Evolutionary conservation across 2,113 vertebrate species (phyloP).

Genomic region (Chaenocephalus aceratus): DNA sequence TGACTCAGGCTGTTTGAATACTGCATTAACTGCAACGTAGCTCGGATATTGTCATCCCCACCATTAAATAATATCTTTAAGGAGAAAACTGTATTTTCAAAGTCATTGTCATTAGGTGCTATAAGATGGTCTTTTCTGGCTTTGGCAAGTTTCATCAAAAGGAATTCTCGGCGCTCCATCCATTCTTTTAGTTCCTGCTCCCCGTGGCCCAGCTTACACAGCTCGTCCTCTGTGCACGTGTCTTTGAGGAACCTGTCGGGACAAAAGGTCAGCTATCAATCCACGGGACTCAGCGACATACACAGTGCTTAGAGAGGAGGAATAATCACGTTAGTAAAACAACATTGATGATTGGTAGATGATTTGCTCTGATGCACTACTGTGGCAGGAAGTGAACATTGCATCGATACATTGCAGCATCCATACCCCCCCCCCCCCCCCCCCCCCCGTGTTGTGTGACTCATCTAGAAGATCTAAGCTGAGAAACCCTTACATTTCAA

Average conservation of each 20-base stretch:
- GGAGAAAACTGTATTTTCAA: slow-evolving; percentile 99
- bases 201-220: slow-evolving; percentile 94
- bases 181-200: slow-evolving; percentile 94
- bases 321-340: too few relatives aligned
- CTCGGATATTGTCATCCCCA: slow-evolving; percentile 49
- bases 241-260: slow-evolving; percentile 88
- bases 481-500: too few relatives aligned
- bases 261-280: slow-evolving; percentile 11
- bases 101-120: slow-evolving; percentile 98
- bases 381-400: too few relatives aligned
- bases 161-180: slow-evolving; percentile 93
- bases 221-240: slow-evolving; percentile 90
- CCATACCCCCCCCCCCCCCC: too few relatives aligned
- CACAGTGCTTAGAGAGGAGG: too few relatives aligned
- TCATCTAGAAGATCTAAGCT: too few relatives aligned
- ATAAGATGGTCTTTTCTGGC: slow-evolving; percentile 97
- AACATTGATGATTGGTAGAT: too few relatives aligned
- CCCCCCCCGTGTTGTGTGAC: too few relatives aligned
- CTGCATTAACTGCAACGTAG: slow-evolving; percentile 54
- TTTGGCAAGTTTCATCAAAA: slow-evolving; percentile 97
- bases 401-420: too few relatives aligned
- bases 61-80: slow-evolving; percentile 97
- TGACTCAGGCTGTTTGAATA: slow-evolving; percentile 64
- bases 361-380: too few relatives aligned
- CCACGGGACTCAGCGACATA: too few relatives aligned